These are phyloP conservation scores for Sander vitreus DNA, from an alignment of 2,113 vertebrate genomes.

Conservation along the genomic window DNA sequence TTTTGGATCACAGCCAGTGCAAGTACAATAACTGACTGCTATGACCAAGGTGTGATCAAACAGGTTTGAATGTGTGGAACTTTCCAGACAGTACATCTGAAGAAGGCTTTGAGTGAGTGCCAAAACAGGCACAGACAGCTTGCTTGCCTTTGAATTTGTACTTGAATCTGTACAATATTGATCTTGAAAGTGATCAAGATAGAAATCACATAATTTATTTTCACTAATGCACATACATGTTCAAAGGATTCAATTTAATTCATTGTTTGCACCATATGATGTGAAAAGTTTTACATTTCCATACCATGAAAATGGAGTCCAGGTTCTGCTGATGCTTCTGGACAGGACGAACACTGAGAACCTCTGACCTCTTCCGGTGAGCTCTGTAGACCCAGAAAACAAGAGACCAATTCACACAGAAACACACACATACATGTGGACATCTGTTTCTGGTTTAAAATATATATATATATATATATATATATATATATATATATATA, in stretches of 20 bases:
- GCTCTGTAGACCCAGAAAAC: neutral
- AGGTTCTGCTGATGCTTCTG: slow-evolving; percentile 2
- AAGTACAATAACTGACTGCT: too few species aligned
- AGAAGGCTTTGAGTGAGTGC: neutral
- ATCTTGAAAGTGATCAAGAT: neutral
- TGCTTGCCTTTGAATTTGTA: neutral
- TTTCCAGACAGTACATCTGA: neutral
- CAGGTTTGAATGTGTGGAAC: neutral
- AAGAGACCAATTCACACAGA: neutral
- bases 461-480: too few species aligned
- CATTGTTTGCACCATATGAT: neutral
- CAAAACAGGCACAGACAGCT: neutral
- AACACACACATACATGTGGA: too few species aligned
- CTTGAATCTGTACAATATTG: too few species aligned
- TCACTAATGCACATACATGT: too few species aligned
- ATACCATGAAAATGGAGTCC: neutral
- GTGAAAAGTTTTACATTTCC: neutral
- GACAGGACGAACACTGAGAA: neutral
- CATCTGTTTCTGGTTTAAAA: too few species aligned
- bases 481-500: too few species aligned
- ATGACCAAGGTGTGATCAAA: neutral
- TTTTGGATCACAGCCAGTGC: neutral
- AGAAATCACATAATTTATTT: neutral
- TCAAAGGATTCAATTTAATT: neutral
- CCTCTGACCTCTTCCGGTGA: neutral